phyloP scores from a whole-genome alignment of 2,888 invertebrate genomes.

The Strigamia transsilvanica region DNA sequence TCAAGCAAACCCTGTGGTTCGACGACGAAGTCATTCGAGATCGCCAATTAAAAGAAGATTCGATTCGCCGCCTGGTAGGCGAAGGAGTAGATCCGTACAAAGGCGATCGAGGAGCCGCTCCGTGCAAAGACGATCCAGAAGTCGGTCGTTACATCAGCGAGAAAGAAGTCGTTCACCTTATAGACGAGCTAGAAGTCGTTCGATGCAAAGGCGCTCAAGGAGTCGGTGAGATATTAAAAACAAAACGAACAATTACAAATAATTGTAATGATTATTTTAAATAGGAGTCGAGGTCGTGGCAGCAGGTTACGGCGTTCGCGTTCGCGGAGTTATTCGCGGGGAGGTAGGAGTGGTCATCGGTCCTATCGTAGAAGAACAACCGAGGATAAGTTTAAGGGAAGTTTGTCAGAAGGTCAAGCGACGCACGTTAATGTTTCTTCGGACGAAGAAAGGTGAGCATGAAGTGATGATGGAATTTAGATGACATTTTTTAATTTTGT shows the following conservation, averaged over 20 bases:
- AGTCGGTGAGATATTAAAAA: constrained; percentile 26
- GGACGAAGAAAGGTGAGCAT: constrained; percentile 58
- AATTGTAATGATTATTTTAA: background rate
- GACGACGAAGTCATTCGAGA: background rate
- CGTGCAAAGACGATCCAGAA: constrained; percentile 29
- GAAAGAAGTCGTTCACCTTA: background rate
- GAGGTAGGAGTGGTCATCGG: constrained; percentile 44
- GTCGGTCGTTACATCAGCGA: constrained; percentile 2
- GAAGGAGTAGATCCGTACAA: constrained; percentile 28
- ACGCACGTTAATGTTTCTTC: constrained; percentile 67
- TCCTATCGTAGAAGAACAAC: constrained; percentile 52
- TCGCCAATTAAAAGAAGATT: constrained; percentile 39
- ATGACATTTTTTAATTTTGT: background rate
- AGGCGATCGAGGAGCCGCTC: constrained; percentile 12
- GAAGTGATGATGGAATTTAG: background rate
- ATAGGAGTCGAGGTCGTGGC: constrained; percentile 36
- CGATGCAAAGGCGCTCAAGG: constrained; percentile 3
- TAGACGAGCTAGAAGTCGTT: constrained; percentile 6
- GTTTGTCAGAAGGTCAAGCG: constrained; percentile 81
- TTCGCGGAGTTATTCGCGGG: constrained; percentile 49
- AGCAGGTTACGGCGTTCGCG: background rate
- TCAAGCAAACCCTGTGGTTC: background rate
- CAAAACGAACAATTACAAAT: too few relatives aligned
- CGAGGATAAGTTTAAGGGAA: constrained; percentile 70
- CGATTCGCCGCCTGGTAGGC: background rate